Percentiles rank a stretch among this genome's conserved stretches.
These are phyloP conservation scores for Lacerta bilineata DNA, from an alignment of 2,797 vertebrate species.

Conservation along the genomic window DNA sequence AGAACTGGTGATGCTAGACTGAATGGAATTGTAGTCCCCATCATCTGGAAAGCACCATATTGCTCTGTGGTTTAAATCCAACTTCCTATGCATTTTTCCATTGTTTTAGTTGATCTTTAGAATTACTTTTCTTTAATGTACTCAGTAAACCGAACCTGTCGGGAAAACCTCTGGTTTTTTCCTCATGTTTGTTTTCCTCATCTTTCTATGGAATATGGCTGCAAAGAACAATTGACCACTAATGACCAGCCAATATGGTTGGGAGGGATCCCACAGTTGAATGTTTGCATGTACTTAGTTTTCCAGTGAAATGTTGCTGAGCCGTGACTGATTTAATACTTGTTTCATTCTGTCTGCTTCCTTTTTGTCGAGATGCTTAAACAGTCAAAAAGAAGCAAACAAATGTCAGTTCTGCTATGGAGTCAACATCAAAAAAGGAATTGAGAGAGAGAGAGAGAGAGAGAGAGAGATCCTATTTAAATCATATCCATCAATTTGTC, in stretches of 20 bases:
- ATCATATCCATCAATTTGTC: background rate
- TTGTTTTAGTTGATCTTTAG: background rate
- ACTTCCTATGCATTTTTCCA: background rate
- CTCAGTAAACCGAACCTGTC: too few species aligned
- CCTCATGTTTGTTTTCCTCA: background rate
- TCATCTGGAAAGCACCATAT: background rate
- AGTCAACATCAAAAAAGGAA: background rate
- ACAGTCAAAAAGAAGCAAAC: background rate
- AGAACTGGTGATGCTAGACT: too few species aligned
- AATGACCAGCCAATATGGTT: background rate
- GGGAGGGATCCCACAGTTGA: background rate
- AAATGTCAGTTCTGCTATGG: background rate
- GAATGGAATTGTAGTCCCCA: too few species aligned
- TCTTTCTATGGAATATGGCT: background rate
- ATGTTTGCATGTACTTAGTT: background rate
- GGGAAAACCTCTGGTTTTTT: too few species aligned
- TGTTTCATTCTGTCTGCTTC: background rate
- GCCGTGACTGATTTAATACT: background rate
- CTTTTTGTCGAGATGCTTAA: background rate
- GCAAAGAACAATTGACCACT: background rate
- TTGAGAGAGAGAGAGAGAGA: background rate
- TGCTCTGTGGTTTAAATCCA: background rate
- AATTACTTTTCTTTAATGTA: background rate
- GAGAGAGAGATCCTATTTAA: background rate
- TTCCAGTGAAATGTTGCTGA: background rate